These are phyloP conservation scores for Nebria salina DNA, from an alignment of 2,888 invertebrate species.

Conservation along the genomic window DNA sequence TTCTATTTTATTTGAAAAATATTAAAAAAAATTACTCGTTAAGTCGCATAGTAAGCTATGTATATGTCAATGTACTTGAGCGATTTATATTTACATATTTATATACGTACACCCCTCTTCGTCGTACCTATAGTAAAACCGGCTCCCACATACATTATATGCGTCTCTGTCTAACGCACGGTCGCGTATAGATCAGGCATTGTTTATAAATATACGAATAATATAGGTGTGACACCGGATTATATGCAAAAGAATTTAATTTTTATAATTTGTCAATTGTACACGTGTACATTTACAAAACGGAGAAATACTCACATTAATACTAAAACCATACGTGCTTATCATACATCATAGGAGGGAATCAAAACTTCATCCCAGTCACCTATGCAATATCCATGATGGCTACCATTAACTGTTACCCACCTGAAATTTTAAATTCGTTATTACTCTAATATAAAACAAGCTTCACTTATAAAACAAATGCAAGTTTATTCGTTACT, in stretches of 20 bases:
- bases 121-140: conserved; percentile 6
- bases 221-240: conserved; percentile 43
- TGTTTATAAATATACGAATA: conserved; percentile 40
- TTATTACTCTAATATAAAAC: neutral
- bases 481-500: neutral
- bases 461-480: neutral
- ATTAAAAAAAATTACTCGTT: neutral
- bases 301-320: neutral
- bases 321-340: neutral
- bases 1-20: neutral
- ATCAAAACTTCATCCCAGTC: neutral
- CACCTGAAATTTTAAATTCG: neutral
- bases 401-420: neutral
- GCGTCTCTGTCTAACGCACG: conserved; percentile 28
- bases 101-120: conserved; percentile 31
- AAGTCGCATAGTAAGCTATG: conserved; percentile 26
- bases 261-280: conserved; percentile 42
- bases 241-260: conserved; percentile 44
- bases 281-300: conserved; percentile 29
- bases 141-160: conserved; percentile 33
- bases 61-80: conserved; percentile 47
- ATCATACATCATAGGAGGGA: neutral
- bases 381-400: neutral
- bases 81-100: conserved; percentile 47
- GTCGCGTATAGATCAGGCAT: conserved; percentile 25